A percentile compares a stretch with the other conserved stretches of the same genome.
phyloP scores from a whole-genome alignment of 2,888 invertebrate species.

The Plagodis pulveraria region DNA sequence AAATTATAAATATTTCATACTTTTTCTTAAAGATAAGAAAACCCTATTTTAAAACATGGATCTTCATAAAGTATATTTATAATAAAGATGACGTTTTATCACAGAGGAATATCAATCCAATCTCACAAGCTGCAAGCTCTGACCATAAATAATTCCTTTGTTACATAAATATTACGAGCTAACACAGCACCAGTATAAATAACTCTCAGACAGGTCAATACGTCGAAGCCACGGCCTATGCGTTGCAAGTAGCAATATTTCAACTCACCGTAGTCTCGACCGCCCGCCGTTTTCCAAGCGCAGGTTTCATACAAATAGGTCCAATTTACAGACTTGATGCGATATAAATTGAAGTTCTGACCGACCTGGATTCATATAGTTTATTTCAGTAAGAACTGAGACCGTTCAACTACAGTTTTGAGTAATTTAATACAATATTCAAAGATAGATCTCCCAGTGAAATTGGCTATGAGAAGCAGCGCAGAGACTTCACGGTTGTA shows the following conservation, averaged over 20 bases:
- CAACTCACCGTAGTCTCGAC: conserved; percentile 59
- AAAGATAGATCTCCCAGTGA: not conserved
- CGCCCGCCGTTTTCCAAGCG: conserved; percentile 46
- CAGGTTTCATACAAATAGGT: conserved; percentile 65
- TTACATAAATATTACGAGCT: conserved; percentile 10
- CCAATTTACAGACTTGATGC: conserved; percentile 70
- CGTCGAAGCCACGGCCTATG: conserved; percentile 35
- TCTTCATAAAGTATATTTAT: too few relatives aligned
- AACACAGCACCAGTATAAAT: conserved; percentile 19
- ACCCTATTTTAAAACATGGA: too few relatives aligned
- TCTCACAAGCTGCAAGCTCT: conserved; percentile 2
- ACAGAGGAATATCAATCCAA: not conserved
- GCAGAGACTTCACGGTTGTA: too few relatives aligned
- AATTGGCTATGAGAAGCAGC: too few relatives aligned
- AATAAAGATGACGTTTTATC: too few relatives aligned
- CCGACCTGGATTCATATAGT: conserved; percentile 60
- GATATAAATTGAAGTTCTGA: conserved; percentile 71
- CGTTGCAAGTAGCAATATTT: conserved; percentile 54
- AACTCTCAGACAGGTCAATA: conserved; percentile 28
- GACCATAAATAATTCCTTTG: conserved; percentile 10
- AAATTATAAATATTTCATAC: too few relatives aligned
- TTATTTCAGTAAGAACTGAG: conserved; percentile 9
- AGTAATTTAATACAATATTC: too few relatives aligned
- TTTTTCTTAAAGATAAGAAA: too few relatives aligned
- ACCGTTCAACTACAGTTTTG: too few relatives aligned